A percentile compares a stretch with the other conserved stretches of the same genome.
Conservation (phyloP, 1,140 invertebrate species). For the Phymastichus coffea region DNA sequence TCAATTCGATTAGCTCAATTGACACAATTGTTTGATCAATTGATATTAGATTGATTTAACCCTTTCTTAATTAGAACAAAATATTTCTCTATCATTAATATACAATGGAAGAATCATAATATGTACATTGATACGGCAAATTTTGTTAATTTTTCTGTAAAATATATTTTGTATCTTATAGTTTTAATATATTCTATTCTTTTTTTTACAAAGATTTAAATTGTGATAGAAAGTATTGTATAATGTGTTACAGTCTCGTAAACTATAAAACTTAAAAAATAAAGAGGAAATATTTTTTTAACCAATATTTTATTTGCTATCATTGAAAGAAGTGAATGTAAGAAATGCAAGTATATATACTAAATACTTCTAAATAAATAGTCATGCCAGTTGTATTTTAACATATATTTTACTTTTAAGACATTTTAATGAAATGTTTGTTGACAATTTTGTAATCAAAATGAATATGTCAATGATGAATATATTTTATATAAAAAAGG, state of each 20-base stretch:
- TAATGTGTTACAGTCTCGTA: too few relatives aligned
- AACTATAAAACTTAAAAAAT: too few relatives aligned
- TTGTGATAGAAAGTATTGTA: too few relatives aligned
- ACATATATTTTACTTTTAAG: conserved; percentile 22
- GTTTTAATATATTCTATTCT: too few relatives aligned
- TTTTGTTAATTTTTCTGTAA: conserved; percentile 13
- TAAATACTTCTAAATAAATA: conserved; percentile 18
- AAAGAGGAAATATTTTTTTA: too few relatives aligned
- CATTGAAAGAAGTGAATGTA: too few relatives aligned
- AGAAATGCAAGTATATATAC: too few relatives aligned
- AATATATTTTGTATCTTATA: too few relatives aligned
- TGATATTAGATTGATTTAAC: not conserved
- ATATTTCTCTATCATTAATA: not conserved
- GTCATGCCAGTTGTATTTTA: conserved; percentile 27
- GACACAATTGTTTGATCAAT: not conserved
- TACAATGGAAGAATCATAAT: not conserved
- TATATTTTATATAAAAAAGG: conserved; percentile 16
- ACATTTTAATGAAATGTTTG: conserved; percentile 15
- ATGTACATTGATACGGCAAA: conserved; percentile 5
- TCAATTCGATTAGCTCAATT: not conserved
- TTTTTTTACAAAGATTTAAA: too few relatives aligned
- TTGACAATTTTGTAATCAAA: too few relatives aligned
- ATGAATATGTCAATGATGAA: not conserved
- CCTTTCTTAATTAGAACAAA: not conserved
- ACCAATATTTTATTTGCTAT: too few relatives aligned